Conservation (phyloP, 2,113 vertebrate species). For the Gobio gobio region DNA sequence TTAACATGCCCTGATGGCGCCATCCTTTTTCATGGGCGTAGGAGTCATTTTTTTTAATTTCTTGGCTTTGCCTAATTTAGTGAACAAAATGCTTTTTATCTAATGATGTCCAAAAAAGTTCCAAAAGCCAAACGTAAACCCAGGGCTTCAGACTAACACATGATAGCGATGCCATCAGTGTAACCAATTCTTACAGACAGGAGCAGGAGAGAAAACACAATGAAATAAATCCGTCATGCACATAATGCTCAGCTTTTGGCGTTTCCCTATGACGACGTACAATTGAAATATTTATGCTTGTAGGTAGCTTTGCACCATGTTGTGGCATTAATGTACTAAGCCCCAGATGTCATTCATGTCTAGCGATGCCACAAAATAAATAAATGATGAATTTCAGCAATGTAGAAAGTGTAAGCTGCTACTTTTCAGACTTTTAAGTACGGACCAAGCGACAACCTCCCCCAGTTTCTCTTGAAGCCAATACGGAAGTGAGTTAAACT, state of each 20-base stretch:
- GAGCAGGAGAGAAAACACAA: not conserved
- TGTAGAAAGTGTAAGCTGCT: not conserved
- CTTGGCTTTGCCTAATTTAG: not conserved
- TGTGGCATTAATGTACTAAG: not conserved
- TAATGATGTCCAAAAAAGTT: not conserved
- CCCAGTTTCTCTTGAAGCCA: too few species aligned
- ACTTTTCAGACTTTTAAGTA: not conserved
- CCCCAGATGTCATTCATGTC: not conserved
- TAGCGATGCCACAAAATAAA: not conserved
- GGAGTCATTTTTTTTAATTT: slow-evolving; percentile 19
- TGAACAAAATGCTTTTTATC: not conserved
- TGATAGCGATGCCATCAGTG: not conserved
- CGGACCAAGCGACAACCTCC: too few species aligned
- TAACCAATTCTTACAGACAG: not conserved
- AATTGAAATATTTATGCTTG: not conserved
- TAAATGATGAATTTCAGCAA: not conserved
- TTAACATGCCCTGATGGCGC: not conserved
- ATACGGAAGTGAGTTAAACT: too few species aligned
- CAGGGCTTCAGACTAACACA: not conserved
- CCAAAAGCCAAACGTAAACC: slow-evolving; percentile 2
- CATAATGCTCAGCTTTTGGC: not conserved
- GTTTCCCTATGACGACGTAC: not conserved
- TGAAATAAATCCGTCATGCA: not conserved
- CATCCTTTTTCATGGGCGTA: not conserved
- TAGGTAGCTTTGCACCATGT: not conserved